Evolutionary conservation across 2,113 vertebrate genomes (phyloP).

Genomic region (Lagopus leucura): DNA sequence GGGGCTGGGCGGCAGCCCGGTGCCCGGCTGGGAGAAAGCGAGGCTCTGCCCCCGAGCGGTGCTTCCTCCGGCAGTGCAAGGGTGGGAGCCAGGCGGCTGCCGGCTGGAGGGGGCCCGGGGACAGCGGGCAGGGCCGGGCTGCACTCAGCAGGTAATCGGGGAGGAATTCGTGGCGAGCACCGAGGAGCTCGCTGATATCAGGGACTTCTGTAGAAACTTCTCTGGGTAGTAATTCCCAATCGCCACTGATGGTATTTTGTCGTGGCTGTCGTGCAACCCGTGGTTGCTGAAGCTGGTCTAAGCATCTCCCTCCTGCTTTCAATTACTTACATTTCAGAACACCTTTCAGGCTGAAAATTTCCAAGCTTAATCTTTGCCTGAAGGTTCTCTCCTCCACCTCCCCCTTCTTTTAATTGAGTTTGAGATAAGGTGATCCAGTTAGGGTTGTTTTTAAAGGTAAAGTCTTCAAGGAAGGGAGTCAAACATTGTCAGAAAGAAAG

Average conservation of each 20-base stretch:
- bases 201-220: neutral
- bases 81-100: too few species aligned
- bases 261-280: neutral
- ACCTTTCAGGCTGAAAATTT: constrained; percentile 61
- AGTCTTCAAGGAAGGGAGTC: neutral
- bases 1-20: neutral
- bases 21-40: neutral
- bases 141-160: neutral
- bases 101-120: neutral
- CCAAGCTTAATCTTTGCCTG: constrained; percentile 67
- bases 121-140: neutral
- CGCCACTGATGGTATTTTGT: neutral
- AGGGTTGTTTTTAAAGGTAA: neutral
- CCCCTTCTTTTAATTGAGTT: constrained; percentile 34
- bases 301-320: constrained; percentile 52
- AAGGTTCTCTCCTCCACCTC: constrained; percentile 52
- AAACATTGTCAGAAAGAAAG: neutral
- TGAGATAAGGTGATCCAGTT: constrained; percentile 54
- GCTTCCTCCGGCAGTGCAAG: neutral
- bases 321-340: constrained; percentile 57
- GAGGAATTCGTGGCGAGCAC: neutral
- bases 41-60: too few species aligned
- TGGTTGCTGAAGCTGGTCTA: neutral
- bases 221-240: neutral
- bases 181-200: neutral